Conservation (phyloP, 2,797 vertebrate species). For the Phoxinus dragarum region DNA sequence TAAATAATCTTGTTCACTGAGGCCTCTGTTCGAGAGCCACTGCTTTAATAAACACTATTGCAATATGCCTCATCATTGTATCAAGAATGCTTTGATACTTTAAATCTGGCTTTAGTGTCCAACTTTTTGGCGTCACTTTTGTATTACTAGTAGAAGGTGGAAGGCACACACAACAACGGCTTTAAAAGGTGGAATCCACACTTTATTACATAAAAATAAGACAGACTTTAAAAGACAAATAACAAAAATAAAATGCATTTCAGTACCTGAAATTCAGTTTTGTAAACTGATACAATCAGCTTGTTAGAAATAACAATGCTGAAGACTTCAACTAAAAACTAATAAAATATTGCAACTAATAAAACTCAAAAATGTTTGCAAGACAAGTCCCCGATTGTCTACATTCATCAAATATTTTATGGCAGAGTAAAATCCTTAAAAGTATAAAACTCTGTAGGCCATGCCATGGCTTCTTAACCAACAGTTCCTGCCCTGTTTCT, state of each 20-base stretch:
- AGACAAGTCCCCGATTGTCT: slow-evolving; percentile 76
- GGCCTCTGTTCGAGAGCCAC: background rate
- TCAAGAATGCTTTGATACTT: background rate
- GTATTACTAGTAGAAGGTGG: background rate
- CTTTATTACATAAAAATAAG: slow-evolving; percentile 65
- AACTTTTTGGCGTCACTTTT: background rate
- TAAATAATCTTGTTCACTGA: background rate
- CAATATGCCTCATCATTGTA: background rate
- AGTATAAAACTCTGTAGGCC: background rate
- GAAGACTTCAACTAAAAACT: background rate
- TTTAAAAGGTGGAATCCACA: slow-evolving; percentile 55
- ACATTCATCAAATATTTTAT: slow-evolving; percentile 57
- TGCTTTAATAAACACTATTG: background rate
- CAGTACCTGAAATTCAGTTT: slow-evolving; percentile 8
- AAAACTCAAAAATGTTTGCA: slow-evolving; percentile 45
- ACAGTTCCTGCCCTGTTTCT: slow-evolving; percentile 65
- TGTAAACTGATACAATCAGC: slow-evolving; percentile 28
- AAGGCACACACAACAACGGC: background rate
- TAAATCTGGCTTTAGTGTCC: background rate
- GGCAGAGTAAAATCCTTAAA: slow-evolving; percentile 33
- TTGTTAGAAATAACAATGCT: slow-evolving; percentile 27
- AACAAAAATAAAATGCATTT: slow-evolving; percentile 12
- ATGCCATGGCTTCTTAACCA: slow-evolving; percentile 52
- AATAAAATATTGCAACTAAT: background rate
- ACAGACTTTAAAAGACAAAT: slow-evolving; percentile 23